Evolutionary conservation across 2,113 vertebrate genomes (phyloP).

Genomic region (Sinosuthora webbiana): DNA sequence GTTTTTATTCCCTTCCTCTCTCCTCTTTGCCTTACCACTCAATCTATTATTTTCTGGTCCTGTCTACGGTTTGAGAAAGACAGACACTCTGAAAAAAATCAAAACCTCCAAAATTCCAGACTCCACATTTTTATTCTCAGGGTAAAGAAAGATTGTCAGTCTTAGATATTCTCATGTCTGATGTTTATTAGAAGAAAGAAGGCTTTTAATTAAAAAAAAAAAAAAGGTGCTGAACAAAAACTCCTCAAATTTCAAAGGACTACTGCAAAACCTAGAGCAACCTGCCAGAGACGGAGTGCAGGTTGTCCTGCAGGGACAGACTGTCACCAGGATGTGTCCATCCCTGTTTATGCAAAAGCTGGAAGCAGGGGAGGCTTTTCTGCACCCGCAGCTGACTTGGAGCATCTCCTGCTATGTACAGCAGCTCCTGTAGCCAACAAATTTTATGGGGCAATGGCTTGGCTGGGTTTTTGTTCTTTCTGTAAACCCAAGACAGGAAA

Average conservation of each 20-base stretch:
- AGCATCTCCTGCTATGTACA: not conserved
- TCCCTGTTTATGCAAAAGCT: not conserved
- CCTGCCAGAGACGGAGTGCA: not conserved
- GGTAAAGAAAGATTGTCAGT: not conserved
- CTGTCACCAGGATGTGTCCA: not conserved
- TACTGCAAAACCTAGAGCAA: not conserved
- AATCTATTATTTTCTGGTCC: not conserved
- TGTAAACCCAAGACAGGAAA: not conserved
- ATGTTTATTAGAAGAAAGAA: not conserved
- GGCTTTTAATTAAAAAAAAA: not conserved
- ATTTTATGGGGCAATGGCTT: constrained; percentile 2
- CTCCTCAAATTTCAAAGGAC: not conserved
- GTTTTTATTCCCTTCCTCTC: not conserved
- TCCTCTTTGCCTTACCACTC: not conserved
- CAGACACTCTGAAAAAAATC: not conserved
- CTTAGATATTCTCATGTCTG: not conserved
- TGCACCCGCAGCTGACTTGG: not conserved
- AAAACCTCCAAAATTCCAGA: not conserved
- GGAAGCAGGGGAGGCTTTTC: not conserved
- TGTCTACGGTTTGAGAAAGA: not conserved
- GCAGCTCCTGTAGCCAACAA: not conserved
- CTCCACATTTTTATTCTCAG: not conserved
- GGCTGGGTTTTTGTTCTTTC: not conserved
- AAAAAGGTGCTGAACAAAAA: not conserved
- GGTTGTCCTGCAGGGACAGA: not conserved